A percentile compares a stretch with the other conserved stretches of the same genome.
These are phyloP conservation scores for Ormyrus rosae DNA, from an alignment of 2,888 invertebrate genomes.

Conservation along the genomic window DNA sequence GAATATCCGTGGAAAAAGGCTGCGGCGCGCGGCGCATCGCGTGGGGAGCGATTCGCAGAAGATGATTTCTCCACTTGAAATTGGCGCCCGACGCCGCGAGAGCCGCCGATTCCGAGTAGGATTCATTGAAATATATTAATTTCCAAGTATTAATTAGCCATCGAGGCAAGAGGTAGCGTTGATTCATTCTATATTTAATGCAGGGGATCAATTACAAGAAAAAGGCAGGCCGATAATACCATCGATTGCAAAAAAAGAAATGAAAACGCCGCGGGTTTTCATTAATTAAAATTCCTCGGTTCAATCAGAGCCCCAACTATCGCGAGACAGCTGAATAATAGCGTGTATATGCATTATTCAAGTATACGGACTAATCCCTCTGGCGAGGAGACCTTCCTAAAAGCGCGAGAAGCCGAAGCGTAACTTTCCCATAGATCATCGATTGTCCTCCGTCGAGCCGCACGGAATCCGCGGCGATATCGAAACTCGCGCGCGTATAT, in stretches of 20 bases:
- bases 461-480: not conserved
- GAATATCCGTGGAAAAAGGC: not conserved
- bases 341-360: no score
- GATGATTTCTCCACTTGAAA: constrained; percentile 43
- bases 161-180: constrained; percentile 22
- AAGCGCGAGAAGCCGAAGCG: not conserved
- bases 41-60: constrained; percentile 8
- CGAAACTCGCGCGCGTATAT: not conserved
- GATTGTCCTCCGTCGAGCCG: constrained; percentile 19
- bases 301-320: no score
- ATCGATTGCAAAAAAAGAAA: no score
- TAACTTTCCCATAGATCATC: constrained; percentile 33
- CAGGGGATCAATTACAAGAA: no score
- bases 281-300: no score
- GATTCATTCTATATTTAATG: not conserved
- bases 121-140: constrained; percentile 43
- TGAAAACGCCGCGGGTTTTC: no score
- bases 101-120: constrained; percentile 34
- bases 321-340: no score
- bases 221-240: no score
- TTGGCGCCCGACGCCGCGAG: constrained; percentile 1
- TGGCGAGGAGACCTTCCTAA: not conserved
- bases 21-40: no score
- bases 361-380: not conserved
- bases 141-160: constrained; percentile 41